Conservation (phyloP, 2,797 vertebrate genomes). For the Myoxocephalus aenaeus region DNA sequence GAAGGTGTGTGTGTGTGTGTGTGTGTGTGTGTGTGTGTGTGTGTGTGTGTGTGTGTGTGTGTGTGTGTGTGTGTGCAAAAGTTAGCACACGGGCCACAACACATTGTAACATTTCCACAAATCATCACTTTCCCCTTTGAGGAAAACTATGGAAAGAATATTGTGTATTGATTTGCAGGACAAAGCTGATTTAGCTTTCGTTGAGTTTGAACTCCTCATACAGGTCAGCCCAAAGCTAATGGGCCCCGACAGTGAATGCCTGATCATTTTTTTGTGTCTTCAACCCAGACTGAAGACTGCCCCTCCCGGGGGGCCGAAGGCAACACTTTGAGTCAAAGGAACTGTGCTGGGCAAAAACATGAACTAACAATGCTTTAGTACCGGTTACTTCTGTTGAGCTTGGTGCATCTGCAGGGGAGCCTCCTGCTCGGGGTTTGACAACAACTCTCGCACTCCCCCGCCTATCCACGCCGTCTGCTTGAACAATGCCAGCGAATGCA, state of each 20-base stretch:
- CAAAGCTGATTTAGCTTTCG: background rate
- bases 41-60: conserved; percentile 12
- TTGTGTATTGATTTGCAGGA: conserved; percentile 5
- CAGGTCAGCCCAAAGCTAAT: background rate
- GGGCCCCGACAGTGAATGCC: background rate
- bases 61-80: conserved; percentile 14
- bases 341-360: conserved; percentile 11
- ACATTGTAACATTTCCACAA: background rate
- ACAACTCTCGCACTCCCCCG: background rate
- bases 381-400: conserved; percentile 21
- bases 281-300: conserved; percentile 27
- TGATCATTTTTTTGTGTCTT: conserved; percentile 34
- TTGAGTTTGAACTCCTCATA: conserved; percentile 16
- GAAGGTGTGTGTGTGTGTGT: background rate
- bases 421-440: conserved; percentile 15
- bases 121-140: background rate
- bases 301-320: conserved; percentile 6
- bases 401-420: conserved; percentile 23
- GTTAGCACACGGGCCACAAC: background rate
- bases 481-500: conserved; percentile 16
- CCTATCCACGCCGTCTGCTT: conserved; percentile 7
- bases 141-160: background rate
- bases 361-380: conserved; percentile 16
- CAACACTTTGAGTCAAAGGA: conserved; percentile 28
- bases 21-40: conserved; percentile 10